phyloP scores from a whole-genome alignment of 2,113 vertebrate genomes.

The Emberiza fucata region DNA sequence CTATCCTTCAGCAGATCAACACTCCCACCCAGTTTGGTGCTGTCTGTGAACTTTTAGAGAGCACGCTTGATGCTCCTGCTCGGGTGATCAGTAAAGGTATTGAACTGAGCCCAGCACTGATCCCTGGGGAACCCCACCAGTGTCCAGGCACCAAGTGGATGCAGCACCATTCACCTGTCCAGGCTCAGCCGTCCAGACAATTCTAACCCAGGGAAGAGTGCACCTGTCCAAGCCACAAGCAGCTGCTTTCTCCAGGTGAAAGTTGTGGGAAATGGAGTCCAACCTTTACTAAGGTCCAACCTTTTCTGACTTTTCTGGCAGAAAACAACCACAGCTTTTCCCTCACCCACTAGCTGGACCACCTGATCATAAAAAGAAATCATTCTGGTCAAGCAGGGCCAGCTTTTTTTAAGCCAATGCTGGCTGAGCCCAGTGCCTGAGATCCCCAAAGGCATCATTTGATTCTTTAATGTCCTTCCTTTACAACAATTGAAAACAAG shows the following conservation, averaged over 20 bases:
- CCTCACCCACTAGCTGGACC: background rate
- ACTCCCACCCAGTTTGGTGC: background rate
- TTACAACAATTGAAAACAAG: background rate
- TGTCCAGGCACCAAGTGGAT: no score
- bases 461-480: background rate
- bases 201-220: rapidly evolving
- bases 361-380: background rate
- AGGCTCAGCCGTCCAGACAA: no score
- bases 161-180: background rate
- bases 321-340: background rate
- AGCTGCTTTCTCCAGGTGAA: background rate
- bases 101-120: background rate
- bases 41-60: background rate
- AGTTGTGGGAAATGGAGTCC: background rate
- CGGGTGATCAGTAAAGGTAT: background rate
- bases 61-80: no score
- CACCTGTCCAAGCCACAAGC: background rate
- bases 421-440: rapidly evolving
- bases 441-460: background rate
- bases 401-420: background rate
- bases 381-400: rapidly evolving
- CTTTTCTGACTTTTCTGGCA: background rate
- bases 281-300: background rate
- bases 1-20: background rate
- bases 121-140: background rate